phyloP scores from a whole-genome alignment of 2,113 vertebrate species.

The Psettodes erumei region DNA sequence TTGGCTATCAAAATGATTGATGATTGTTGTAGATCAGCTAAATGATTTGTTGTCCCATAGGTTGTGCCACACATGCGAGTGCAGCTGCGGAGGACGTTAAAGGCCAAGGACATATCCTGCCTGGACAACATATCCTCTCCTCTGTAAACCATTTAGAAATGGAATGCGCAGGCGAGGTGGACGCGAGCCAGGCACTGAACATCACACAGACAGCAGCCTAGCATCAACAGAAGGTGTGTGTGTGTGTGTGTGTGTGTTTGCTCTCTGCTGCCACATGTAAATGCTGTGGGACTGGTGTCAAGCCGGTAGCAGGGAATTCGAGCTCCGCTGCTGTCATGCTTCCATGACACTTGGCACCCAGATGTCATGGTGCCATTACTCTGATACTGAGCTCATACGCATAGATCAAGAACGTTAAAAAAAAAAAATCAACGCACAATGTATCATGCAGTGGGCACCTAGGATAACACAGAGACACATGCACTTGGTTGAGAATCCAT shows the following conservation, averaged over 20 bases:
- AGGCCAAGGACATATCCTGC: conserved; percentile 6
- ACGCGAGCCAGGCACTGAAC: not conserved
- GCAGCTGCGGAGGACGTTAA: conserved; percentile 8
- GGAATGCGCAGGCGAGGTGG: conserved; percentile 15
- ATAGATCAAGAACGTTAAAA: not conserved
- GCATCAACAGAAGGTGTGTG: not conserved
- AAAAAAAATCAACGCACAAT: not conserved
- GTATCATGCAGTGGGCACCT: not conserved
- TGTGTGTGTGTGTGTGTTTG: not conserved
- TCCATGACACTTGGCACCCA: not conserved
- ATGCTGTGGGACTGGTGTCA: not conserved
- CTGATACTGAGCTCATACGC: conserved; percentile 8
- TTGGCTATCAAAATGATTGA: not conserved
- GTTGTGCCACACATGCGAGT: not conserved
- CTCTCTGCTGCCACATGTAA: not conserved
- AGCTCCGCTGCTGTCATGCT: not conserved
- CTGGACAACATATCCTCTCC: conserved; percentile 1
- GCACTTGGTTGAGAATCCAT: conserved; percentile 33
- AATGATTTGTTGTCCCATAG: not conserved
- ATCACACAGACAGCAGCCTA: not conserved
- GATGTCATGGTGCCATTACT: conserved; percentile 6
- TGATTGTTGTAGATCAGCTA: not conserved
- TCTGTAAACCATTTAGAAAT: conserved; percentile 8
- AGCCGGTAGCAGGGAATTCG: not conserved
- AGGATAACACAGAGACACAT: not conserved